Percentiles rank a stretch among this genome's conserved stretches.
These are phyloP conservation scores for Solenopsis invicta DNA, from an alignment of 1,140 invertebrate genomes.

Conservation along the genomic window DNA sequence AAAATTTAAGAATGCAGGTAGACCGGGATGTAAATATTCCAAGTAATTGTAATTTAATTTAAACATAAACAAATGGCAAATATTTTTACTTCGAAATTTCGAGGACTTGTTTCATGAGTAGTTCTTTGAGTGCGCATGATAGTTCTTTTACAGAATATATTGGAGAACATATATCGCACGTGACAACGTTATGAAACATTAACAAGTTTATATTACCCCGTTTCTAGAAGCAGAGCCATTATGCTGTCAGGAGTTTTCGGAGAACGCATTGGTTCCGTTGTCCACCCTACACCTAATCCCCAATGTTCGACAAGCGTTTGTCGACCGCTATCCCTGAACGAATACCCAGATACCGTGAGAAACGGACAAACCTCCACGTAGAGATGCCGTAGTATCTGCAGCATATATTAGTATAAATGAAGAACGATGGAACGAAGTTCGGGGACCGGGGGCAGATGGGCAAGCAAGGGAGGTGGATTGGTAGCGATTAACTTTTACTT, in stretches of 20 bases:
- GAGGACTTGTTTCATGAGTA: background rate
- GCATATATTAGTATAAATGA: constrained; percentile 43
- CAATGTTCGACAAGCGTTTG: background rate
- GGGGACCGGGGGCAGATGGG: background rate
- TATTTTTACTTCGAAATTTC: background rate
- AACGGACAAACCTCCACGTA: background rate
- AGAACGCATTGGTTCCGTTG: background rate
- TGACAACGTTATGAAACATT: background rate
- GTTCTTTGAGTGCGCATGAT: background rate
- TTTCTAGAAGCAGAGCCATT: background rate
- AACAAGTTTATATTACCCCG: background rate
- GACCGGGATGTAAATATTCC: background rate
- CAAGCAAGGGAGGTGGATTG: constrained; percentile 60
- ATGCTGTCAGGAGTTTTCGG: background rate
- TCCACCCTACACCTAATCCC: background rate
- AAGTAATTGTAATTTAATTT: constrained; percentile 7
- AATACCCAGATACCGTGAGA: constrained; percentile 34
- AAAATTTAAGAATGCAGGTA: background rate
- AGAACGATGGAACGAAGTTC: constrained; percentile 30
- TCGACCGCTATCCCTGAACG: background rate
- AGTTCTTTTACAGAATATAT: background rate
- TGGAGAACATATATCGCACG: background rate
- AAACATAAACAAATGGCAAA: background rate
- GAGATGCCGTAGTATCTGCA: constrained; percentile 1
- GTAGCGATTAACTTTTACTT: constrained; percentile 79